These are phyloP conservation scores for human DNA, from an alignment of 2,113 vertebrate species.

Conservation along the genomic window GRCh38 chr12:56612001-56612500, in stretches of 20 bases:
- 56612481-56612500: not conserved
- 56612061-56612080: conserved; percentile 8
- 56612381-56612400: not conserved
- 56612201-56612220: conserved; percentile 75
- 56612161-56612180: conserved; percentile 49
- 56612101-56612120: conserved; percentile 48
- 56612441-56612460: conserved; percentile 26
- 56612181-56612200: conserved; percentile 69
- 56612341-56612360: conserved; percentile 36
- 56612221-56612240: conserved; percentile 71
- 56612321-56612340: conserved; percentile 18
- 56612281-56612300: conserved; percentile 16
- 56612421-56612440: not conserved
- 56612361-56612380: not conserved
- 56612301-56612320: conserved; percentile 17
- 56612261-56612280: not conserved
- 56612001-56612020: conserved; percentile 70
- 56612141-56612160: conserved; percentile 47
- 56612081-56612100: conserved; percentile 39
- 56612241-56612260: conserved; percentile 74
- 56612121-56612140: conserved; percentile 53
- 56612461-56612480: not conserved
- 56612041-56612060: not conserved
- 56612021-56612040: conserved; percentile 76
- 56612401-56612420: conserved; percentile 33